Conservation (phyloP, 2,797 vertebrate genomes). For the Diceros bicornis region DNA sequence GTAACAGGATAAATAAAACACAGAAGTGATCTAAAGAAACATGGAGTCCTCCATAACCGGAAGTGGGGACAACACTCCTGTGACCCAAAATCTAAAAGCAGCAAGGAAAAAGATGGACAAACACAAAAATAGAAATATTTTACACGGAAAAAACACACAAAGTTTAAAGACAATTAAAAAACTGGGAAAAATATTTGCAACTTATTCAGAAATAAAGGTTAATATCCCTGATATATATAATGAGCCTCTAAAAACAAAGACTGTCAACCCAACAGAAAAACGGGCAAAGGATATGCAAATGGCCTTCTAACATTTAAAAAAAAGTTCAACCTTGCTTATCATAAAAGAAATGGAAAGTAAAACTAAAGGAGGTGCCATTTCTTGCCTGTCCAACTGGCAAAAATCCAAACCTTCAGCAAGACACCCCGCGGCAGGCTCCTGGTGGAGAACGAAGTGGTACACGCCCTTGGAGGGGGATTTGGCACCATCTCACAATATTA, state of each 20-base stretch:
- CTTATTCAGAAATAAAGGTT: background rate
- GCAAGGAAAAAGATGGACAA: background rate
- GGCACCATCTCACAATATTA: background rate
- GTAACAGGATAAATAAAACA: accelerated
- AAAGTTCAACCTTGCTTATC: accelerated
- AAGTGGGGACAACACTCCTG: accelerated
- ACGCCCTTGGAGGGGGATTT: too few species aligned
- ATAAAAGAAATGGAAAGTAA: background rate
- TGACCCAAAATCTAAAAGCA: accelerated
- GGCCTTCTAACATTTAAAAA: background rate
- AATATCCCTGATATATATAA: accelerated
- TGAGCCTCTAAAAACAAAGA: background rate
- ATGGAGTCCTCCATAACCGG: accelerated
- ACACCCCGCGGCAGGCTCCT: accelerated
- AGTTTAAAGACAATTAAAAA: background rate
- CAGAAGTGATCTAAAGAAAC: accelerated
- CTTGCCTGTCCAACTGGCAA: background rate
- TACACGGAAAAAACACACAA: background rate
- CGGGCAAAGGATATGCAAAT: accelerated
- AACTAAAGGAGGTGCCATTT: accelerated
- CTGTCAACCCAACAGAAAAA: background rate
- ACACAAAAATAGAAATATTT: too few species aligned
- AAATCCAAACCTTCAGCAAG: background rate
- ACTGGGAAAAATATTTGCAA: background rate
- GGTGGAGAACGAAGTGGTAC: accelerated